These are phyloP conservation scores for Eupithecia centaureata DNA, from an alignment of 2,888 invertebrate genomes.

Conservation along the genomic window DNA sequence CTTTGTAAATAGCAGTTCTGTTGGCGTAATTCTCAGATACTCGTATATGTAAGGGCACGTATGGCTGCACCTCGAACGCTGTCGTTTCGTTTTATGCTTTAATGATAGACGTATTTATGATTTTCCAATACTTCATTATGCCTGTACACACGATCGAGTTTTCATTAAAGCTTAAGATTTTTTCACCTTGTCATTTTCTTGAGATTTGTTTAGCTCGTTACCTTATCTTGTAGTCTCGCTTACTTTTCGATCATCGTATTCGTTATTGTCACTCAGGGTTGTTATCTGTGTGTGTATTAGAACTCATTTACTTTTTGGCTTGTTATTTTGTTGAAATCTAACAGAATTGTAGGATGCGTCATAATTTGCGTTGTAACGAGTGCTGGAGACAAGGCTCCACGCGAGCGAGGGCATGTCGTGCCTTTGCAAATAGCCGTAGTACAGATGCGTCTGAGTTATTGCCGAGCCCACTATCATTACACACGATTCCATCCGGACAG, in stretches of 20 bases:
- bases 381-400: slow-evolving; percentile 38
- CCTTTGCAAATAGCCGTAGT: slow-evolving; percentile 81
- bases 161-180: slow-evolving; percentile 40
- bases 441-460: slow-evolving; percentile 84
- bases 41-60: slow-evolving; percentile 48
- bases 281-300: slow-evolving; percentile 5
- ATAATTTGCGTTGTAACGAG: slow-evolving; percentile 31
- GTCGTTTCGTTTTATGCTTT: slow-evolving; percentile 50
- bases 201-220: slow-evolving; percentile 33
- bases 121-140: slow-evolving; percentile 57
- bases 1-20: slow-evolving; percentile 66
- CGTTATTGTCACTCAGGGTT: slow-evolving; percentile 8
- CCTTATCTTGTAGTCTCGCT: slow-evolving; percentile 27
- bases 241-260: slow-evolving; percentile 22
- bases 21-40: slow-evolving; percentile 45
- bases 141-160: slow-evolving; percentile 46
- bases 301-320: neutral
- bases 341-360: slow-evolving; percentile 19
- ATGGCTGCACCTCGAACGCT: slow-evolving; percentile 53
- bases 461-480: slow-evolving; percentile 83
- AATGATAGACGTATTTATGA: slow-evolving; percentile 55
- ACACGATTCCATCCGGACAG: slow-evolving; percentile 85
- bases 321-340: neutral
- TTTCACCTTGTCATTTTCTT: slow-evolving; percentile 42
- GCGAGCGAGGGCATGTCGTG: slow-evolving; percentile 69